Base-by-base conservation (phyloP, 2,113 vertebrate species). In the Cyrtonyx montezumae region DNA sequence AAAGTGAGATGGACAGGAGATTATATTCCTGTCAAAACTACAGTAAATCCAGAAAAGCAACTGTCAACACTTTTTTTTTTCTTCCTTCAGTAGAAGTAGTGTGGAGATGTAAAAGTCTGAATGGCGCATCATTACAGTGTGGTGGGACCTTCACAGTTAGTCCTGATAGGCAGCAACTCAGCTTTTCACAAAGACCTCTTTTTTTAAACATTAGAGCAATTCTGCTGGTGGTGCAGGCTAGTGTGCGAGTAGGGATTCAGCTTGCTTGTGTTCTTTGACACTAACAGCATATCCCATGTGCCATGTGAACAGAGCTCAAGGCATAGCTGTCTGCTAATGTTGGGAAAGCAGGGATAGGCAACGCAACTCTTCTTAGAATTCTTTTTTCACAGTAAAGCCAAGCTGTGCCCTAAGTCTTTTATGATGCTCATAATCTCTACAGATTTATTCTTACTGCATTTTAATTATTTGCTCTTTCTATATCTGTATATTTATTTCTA, bases 111-210 rank as follows among this genome's bases (percentile, higher is more conserved):
- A 46, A 12, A 36, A 49, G 48, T 55, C 7, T 20, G 26, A 82
- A 21, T 10, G 22, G 6, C 42, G 7, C 0, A 0, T 22, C 1
- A 0, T 71, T 88, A 28, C 3, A 4, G 7, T 49, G 2, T 79
- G 42, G 18, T 62, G 40, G 26, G 76, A 40, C 8, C 21, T 49
- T 48, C 73, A 11, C 22, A 30, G 8, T 58, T 53, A 62, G 5
- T 88, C 45, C 53, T 67, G 28, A 59, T 66, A 26, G 34, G 40
- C 53, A 68, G 3, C n/a, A 6, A n/a, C 30, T 88, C 22, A 0
- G 46, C 58, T 79, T 80, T 67, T 9, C 62, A 65, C 16, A 19
- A 51, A 13, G 78, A 4, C 36, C 4, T 11, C 49, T 25, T 5
- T 63, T 40, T 6, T 80, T 58, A 32, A 51, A 6, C 23, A 13